Conservation (phyloP, 2,113 vertebrate species). For the Sula dactylatra region DNA sequence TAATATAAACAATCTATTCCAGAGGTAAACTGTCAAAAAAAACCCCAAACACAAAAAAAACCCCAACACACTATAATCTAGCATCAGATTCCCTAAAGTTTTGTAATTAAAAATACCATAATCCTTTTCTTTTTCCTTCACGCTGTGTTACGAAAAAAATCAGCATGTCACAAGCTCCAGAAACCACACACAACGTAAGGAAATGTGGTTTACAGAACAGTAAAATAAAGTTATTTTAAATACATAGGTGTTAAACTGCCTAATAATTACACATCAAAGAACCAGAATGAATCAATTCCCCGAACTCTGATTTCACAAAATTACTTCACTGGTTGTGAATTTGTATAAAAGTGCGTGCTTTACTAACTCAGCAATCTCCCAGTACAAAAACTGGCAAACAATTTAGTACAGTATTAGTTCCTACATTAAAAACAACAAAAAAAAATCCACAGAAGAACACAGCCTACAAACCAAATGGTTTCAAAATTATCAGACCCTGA, state of each 20-base stretch:
- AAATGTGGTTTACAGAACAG: background rate
- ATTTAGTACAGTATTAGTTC: background rate
- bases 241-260: background rate
- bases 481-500: background rate
- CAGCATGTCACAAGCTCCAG: background rate
- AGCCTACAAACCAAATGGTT: background rate
- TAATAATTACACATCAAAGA: background rate
- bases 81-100: background rate
- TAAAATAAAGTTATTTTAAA: background rate
- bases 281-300: background rate
- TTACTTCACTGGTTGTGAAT: background rate
- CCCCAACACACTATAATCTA: background rate
- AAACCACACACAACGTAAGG: background rate
- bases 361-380: background rate
- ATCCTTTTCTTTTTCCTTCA: background rate
- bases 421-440: background rate
- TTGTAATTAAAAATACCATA: background rate
- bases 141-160: background rate
- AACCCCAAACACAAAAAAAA: background rate
- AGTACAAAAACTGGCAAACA: background rate
- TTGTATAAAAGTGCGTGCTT: background rate
- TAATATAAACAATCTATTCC: background rate
- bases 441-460: background rate
- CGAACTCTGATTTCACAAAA: background rate
- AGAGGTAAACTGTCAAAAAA: background rate